These are phyloP conservation scores for Brachyptera putata DNA, from an alignment of 2,888 invertebrate species.

Conservation along the genomic window DNA sequence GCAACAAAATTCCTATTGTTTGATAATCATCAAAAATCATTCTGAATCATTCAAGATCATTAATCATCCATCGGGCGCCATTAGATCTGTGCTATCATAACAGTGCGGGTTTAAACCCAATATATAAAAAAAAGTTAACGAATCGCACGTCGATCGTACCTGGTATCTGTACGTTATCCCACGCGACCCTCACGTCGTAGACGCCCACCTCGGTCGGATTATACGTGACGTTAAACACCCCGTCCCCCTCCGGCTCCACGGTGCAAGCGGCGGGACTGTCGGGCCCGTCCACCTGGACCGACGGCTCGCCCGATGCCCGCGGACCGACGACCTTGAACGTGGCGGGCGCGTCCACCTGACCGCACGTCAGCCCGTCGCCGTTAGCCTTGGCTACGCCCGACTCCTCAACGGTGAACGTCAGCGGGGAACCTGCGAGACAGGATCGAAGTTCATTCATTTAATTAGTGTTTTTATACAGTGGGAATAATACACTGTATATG, in stretches of 20 bases:
- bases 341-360: conserved; percentile 50
- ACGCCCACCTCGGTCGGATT: conserved; percentile 84
- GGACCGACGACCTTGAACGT: conserved; percentile 50
- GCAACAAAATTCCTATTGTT: too few species aligned
- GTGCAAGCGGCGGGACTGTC: conserved; percentile 55
- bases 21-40: too few species aligned
- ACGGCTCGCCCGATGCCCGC: conserved; percentile 41
- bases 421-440: conserved; percentile 46
- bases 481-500: too few species aligned
- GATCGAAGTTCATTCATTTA: not conserved
- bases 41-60: too few species aligned
- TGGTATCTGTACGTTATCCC: conserved; percentile 51
- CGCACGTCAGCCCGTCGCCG: conserved; percentile 55
- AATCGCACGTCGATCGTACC: too few species aligned
- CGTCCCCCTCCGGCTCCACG: conserved; percentile 46
- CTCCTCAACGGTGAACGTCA: conserved; percentile 55
- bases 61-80: too few species aligned
- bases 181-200: conserved; percentile 81
- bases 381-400: conserved; percentile 55
- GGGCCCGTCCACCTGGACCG: conserved; percentile 54
- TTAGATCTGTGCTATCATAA: too few species aligned
- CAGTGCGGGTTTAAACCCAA: too few species aligned
- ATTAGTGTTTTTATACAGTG: too few species aligned
- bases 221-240: conserved; percentile 86
- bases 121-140: too few species aligned